Percentiles rank a stretch among this genome's conserved stretches.
Evolutionary conservation across 2,797 vertebrate species (phyloP).

Genomic region (Sebastes goodei): DNA sequence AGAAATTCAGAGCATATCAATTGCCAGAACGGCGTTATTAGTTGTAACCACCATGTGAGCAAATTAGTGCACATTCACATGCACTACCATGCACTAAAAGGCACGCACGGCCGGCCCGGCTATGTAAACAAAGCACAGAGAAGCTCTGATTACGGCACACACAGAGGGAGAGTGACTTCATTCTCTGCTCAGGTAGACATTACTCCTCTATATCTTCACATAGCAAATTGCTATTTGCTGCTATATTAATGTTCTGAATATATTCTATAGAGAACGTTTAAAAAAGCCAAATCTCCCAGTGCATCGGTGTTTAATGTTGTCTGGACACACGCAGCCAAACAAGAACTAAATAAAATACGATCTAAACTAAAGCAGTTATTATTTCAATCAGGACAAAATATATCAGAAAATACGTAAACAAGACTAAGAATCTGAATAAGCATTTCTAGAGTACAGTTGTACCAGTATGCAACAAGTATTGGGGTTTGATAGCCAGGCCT

Average conservation of each 20-base stretch:
- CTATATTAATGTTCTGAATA: no score
- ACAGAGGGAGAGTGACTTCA: no score
- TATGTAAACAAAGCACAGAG: no score
- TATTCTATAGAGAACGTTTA: no score
- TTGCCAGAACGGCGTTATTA: no score
- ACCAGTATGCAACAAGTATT: not conserved
- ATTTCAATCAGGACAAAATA: not conserved
- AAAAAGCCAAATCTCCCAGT: not conserved
- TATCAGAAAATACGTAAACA: not conserved
- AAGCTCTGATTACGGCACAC: no score
- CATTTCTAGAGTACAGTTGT: not conserved
- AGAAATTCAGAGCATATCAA: no score
- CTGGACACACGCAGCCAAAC: not conserved
- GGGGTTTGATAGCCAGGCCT: not conserved
- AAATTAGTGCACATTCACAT: accelerated
- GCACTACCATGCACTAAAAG: no score
- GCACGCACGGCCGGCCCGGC: no score
- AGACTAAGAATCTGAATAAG: not conserved
- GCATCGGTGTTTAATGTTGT: not conserved
- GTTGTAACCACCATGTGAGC: no score
- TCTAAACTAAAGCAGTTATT: not conserved
- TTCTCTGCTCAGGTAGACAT: no score
- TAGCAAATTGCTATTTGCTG: accelerated
- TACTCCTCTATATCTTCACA: no score
- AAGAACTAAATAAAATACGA: not conserved